phyloP scores from a whole-genome alignment of 2,888 invertebrate species.

The Orthosia gracilis region DNA sequence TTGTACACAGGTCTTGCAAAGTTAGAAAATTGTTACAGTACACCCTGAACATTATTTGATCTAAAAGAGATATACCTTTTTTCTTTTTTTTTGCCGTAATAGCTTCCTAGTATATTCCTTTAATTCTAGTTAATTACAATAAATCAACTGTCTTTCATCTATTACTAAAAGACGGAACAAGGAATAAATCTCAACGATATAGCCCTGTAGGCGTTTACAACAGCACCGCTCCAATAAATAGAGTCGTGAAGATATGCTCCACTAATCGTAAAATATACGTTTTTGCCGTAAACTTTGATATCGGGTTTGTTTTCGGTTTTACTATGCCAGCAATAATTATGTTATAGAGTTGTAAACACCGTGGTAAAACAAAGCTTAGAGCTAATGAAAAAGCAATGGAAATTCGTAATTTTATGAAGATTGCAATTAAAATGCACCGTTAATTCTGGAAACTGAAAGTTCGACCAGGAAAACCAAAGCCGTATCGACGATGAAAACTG shows the following conservation, averaged over 20 bases:
- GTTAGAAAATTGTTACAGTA: neutral
- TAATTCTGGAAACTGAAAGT: neutral
- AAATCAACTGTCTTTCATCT: conserved; percentile 39
- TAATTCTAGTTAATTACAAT: conserved; percentile 21
- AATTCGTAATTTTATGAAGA: conserved; percentile 8
- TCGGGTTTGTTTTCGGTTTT: conserved; percentile 27
- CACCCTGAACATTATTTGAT: neutral
- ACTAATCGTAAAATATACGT: conserved; percentile 36
- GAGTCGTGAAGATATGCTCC: conserved; percentile 36
- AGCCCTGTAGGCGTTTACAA: conserved; percentile 45
- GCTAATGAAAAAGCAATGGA: conserved; percentile 14
- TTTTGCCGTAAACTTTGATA: conserved; percentile 28
- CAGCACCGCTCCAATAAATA: conserved; percentile 35
- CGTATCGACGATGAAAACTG: too few relatives aligned
- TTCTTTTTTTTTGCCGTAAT: neutral
- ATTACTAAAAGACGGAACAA: conserved; percentile 27
- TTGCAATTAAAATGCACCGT: neutral
- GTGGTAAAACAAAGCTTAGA: conserved; percentile 21
- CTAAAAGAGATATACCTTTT: neutral
- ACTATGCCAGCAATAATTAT: conserved; percentile 1
- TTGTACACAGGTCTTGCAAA: neutral
- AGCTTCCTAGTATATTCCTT: neutral
- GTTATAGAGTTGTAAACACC: conserved; percentile 35
- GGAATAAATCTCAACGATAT: conserved; percentile 35
- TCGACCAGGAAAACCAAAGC: too few relatives aligned